Percentiles rank a stretch among this genome's conserved stretches.
Conservation (phyloP, 37 sponge, comb jelly and placozoan genomes). For the Tethya wilhelma region DNA sequence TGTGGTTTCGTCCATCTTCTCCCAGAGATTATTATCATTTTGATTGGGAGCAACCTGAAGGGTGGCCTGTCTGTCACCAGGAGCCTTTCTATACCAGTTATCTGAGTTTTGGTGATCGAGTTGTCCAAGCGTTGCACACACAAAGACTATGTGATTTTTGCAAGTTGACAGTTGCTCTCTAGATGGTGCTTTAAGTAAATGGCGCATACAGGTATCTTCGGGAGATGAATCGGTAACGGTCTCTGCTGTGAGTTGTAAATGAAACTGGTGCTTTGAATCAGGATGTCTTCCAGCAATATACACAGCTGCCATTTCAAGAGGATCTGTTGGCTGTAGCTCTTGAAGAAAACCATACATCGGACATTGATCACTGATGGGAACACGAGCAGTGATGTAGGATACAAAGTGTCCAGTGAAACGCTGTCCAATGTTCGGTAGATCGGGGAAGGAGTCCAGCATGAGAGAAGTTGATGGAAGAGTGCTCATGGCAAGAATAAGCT, state of each 20-base stretch:
- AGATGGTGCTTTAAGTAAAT: conserved; percentile 17
- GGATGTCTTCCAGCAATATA: conserved; percentile 37
- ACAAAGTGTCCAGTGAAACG: conserved; percentile 48
- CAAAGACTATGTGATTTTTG: conserved; percentile 22
- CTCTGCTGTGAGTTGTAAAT: conserved; percentile 43
- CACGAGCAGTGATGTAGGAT: conserved; percentile 27
- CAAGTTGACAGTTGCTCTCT: conserved; percentile 18
- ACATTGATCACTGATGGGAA: conserved; percentile 13
- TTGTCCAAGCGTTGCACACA: conserved; percentile 42
- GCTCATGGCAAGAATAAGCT: conserved; percentile 55
- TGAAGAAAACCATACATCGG: too few species aligned
- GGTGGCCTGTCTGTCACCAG: conserved; percentile 28
- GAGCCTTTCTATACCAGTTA: conserved; percentile 37
- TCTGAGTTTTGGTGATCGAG: conserved; percentile 35
- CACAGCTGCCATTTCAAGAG: conserved; percentile 41
- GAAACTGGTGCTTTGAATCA: conserved; percentile 13
- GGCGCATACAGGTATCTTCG: neutral
- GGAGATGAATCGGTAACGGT: neutral
- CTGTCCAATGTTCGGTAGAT: conserved; percentile 9
- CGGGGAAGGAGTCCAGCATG: conserved; percentile 47
- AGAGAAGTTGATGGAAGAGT: conserved; percentile 46
- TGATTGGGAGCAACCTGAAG: conserved; percentile 39
- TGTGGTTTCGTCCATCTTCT: conserved; percentile 39
- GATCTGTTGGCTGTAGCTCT: neutral
- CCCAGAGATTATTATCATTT: conserved; percentile 42